Evolutionary conservation across 1,140 invertebrate genomes (phyloP).

Genomic region (Trypoxylus dichotomus): DNA sequence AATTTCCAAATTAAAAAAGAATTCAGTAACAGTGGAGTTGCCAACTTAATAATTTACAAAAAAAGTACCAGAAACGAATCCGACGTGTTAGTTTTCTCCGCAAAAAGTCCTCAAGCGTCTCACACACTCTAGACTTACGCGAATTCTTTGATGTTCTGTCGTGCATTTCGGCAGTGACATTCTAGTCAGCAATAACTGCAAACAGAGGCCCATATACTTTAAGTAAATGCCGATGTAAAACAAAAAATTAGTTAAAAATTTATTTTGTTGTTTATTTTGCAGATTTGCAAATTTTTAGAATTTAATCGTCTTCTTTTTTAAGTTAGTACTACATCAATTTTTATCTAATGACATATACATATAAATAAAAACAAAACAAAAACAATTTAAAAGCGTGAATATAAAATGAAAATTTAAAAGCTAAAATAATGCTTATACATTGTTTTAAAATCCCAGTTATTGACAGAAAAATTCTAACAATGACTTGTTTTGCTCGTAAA

Average conservation of each 20-base stretch:
- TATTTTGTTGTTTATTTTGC: too few relatives aligned
- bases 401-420: too few relatives aligned
- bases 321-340: neutral
- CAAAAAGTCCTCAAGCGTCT: constrained; percentile 16
- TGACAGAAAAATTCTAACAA: too few relatives aligned
- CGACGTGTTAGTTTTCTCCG: neutral
- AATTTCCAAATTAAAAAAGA: neutral
- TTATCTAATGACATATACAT: neutral
- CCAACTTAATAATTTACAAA: neutral
- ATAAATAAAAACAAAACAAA: too few relatives aligned
- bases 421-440: too few relatives aligned
- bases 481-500: too few relatives aligned
- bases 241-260: neutral
- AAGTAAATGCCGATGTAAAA: constrained; percentile 1
- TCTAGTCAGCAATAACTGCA: constrained; percentile 87
- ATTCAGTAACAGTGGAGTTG: neutral
- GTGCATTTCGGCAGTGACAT: constrained; percentile 81
- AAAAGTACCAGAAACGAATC: neutral
- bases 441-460: too few relatives aligned
- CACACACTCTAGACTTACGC: constrained; percentile 71
- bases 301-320: neutral
- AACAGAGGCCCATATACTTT: constrained; percentile 52
- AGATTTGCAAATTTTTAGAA: too few relatives aligned
- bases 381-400: too few relatives aligned
- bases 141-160: constrained; percentile 84